A percentile compares a stretch with the other conserved stretches of the same genome.
Evolutionary conservation across 2,797 vertebrate genomes (phyloP).

Genomic region (Neosilurus hyrtlii): DNA sequence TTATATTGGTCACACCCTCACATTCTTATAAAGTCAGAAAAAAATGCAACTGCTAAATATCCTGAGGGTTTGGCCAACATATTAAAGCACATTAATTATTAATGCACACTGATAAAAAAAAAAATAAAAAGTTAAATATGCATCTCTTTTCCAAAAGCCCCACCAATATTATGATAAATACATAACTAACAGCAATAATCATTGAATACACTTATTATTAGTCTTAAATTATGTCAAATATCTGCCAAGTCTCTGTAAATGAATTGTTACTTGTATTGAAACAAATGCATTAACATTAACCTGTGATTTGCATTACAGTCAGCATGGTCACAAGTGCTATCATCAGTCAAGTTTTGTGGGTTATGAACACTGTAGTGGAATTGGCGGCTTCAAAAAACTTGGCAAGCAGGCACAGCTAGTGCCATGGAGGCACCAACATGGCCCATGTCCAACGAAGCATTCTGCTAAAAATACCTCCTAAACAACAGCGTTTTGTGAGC

Average conservation of each 20-base stretch:
- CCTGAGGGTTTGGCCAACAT: neutral
- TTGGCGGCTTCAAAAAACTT: neutral
- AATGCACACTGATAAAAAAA: neutral
- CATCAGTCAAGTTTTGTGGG: neutral
- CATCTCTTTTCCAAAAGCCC: neutral
- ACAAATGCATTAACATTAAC: neutral
- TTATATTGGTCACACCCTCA: neutral
- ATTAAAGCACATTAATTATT: neutral
- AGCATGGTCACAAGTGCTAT: neutral
- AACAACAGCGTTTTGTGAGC: constrained; percentile 52
- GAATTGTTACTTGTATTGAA: neutral
- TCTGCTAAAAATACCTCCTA: constrained; percentile 22
- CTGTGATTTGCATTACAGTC: neutral
- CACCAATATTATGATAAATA: too few relatives aligned
- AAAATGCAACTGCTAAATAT: neutral
- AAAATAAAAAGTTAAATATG: neutral
- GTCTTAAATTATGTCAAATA: neutral
- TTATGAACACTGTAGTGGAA: neutral
- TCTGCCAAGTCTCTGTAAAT: neutral
- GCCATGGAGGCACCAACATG: neutral
- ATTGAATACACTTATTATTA: neutral
- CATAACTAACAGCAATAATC: neutral
- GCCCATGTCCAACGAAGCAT: constrained; percentile 14
- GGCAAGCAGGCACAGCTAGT: neutral
- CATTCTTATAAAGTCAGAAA: neutral